Evolutionary conservation across 1,140 invertebrate genomes (phyloP), one percentile per base, ranked within the genome.

Genomic region (Whitmania pigra): DNA sequence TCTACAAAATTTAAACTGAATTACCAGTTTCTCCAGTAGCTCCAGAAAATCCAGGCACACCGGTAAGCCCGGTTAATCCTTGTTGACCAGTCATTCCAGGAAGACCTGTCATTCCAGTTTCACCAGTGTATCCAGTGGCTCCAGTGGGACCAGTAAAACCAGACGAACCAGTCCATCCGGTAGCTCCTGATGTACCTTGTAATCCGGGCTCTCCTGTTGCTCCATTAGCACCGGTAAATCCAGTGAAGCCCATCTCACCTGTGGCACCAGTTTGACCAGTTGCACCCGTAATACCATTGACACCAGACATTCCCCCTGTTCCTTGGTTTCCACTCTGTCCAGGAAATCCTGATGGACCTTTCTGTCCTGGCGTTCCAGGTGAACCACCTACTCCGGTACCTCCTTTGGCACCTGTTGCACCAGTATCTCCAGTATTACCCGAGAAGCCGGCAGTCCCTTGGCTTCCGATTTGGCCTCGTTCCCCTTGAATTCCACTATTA

Each of bases 381-480:
- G 43, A 70, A n/a, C 73, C 66, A 43, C 54, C 66, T 15, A 66
- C 25, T 29, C 73, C 73, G 53, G 53, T 63, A 25, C 6, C 31
- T 6, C 71, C 71, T 67, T 67, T 55, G 13, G 67, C 67, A 31
- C 72, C 72, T n/a, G 18, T 55, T 22, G 15, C 17, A 7, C 72
- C 72, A 31, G 67, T 55, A 69, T 27, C 40, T 69, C 72, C 66
- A 70, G 36, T 13, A 13, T 9, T 9, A 29, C 71, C 71, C 3
- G 18, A 29, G 7, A 22, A 15, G 5, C 43, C 43, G 13, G 43
- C 9, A 49, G 3, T 49, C 15, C 43, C 43, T 11, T 49, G 43
- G 43, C 15, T 49, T 11, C 43, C 43, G 15, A 13, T 49, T 4
- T 49, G 13, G 13, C 43, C 43, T 49, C 15, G 43, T 17, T 49